Base-by-base conservation (phyloP, 1,140 invertebrate genomes). In the Helicoverpa armigera region DNA sequence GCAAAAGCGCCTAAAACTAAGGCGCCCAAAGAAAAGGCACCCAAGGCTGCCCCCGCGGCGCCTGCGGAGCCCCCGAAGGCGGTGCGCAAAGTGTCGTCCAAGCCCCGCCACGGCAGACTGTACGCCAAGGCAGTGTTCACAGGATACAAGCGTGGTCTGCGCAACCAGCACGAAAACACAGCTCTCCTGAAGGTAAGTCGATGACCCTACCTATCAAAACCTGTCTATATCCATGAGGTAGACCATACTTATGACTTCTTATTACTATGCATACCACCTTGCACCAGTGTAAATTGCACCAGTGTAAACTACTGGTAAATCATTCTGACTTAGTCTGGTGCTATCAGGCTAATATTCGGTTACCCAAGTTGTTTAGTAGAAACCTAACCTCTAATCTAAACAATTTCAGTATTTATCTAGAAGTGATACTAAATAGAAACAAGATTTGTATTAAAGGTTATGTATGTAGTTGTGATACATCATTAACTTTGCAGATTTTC, bases 81-180 rank as follows among this genome's bases (percentile, higher is more conserved):
- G 60, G 90, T 96, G 70, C 97, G 96, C 79, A 97, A 96, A 83
- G 96, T 96, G 76, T 96, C 96, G 4, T 95, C 96, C 23, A 96
- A 97, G 89, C 95, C 97, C 81, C 95, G 96, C 79, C 97, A 98
- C 88, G 98, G 98, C 75, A 96, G 98, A 88, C 96, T 99, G 16
- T 99, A 99, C 90, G 98, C 98, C 18, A 99, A 99, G 95, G 99
- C 98, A 48, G 98, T 99, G 18, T 99, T 99, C 95, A 99, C 99
- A 87, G 99, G 99, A 70, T 99, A 98, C 96, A 99, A 99, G 95
- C 97, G 99, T 89, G 99, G 99, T 82, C 96, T 99, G 18, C 97
- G 99, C 83, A 99, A 99, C 92, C 99, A 99, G 95, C 98, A 99
- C 93, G 99, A 99, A 95, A 98, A 99, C 95, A 99, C 99, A 72